phyloP scores from a whole-genome alignment of 2,888 invertebrate species.

The Caenorhabditis plicata region DNA sequence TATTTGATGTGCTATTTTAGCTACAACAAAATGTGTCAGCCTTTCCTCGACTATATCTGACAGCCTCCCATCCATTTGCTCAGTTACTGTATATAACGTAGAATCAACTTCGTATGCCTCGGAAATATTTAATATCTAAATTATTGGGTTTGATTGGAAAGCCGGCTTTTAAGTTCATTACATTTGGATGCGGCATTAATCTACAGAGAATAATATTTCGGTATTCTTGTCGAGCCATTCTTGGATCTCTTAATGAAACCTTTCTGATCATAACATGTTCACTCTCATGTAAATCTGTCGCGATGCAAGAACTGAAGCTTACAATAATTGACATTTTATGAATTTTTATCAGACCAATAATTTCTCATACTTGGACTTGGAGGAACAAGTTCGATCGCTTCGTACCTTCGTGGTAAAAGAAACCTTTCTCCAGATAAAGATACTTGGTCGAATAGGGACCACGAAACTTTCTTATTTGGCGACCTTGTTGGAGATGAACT shows the following conservation, averaged over 20 bases:
- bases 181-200: slow-evolving; percentile 30
- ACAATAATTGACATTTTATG: background rate
- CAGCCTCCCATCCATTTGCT: slow-evolving; percentile 31
- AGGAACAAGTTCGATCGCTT: slow-evolving; percentile 24
- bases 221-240: slow-evolving; percentile 16
- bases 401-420: slow-evolving; percentile 24
- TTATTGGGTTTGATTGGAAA: background rate
- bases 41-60: slow-evolving; percentile 29
- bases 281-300: slow-evolving; percentile 19
- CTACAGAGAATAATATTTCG: slow-evolving; percentile 26
- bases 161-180: background rate
- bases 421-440: slow-evolving; percentile 29
- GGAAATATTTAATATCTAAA: slow-evolving; percentile 14
- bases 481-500: slow-evolving; percentile 23
- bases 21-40: slow-evolving; percentile 28
- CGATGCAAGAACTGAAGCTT: slow-evolving; percentile 9
- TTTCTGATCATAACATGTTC: slow-evolving; percentile 31
- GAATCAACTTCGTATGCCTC: slow-evolving; percentile 32
- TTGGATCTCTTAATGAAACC: slow-evolving; percentile 26
- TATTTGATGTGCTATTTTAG: slow-evolving; percentile 29
- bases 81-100: slow-evolving; percentile 20
- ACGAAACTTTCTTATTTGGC: slow-evolving; percentile 30
- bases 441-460: slow-evolving; percentile 31
- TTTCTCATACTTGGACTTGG: slow-evolving; percentile 10
- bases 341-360: background rate